Evolutionary conservation across 2,797 vertebrate genomes (phyloP).

Genomic region (Urosaurus nigricauda): DNA sequence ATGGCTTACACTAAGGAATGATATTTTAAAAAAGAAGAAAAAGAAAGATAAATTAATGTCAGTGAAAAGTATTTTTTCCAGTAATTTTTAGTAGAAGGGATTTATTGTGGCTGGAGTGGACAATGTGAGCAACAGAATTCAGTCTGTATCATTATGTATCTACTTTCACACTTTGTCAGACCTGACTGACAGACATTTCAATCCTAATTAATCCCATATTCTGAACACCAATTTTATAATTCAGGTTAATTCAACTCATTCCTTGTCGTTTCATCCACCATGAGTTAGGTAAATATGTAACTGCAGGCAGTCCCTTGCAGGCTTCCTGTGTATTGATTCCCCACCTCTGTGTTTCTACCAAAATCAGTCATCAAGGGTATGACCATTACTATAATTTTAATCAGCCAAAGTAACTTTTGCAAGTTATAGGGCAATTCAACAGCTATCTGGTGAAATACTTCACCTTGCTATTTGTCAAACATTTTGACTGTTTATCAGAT

Average conservation of each 20-base stretch:
- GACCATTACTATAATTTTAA: fast-evolving
- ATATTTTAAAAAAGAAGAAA: neutral
- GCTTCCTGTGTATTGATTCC: neutral
- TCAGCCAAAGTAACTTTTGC: neutral
- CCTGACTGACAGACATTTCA: neutral
- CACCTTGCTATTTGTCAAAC: neutral
- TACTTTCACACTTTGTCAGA: neutral
- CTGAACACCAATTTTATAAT: neutral
- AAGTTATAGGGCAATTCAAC: neutral
- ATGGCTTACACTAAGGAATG: neutral
- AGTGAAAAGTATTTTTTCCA: neutral
- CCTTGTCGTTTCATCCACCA: neutral
- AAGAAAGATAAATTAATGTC: neutral
- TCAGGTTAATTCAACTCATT: neutral
- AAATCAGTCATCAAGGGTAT: neutral
- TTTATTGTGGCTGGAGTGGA: neutral
- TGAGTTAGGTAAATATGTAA: fast-evolving
- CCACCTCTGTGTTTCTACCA: neutral
- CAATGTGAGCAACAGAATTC: neutral
- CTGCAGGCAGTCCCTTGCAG: neutral
- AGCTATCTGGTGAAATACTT: neutral
- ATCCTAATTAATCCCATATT: neutral
- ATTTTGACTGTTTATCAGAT: neutral
- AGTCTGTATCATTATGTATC: neutral
- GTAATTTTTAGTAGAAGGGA: neutral